Base-by-base conservation (phyloP, 1,140 invertebrate genomes). In the Orius insidiosus region DNA sequence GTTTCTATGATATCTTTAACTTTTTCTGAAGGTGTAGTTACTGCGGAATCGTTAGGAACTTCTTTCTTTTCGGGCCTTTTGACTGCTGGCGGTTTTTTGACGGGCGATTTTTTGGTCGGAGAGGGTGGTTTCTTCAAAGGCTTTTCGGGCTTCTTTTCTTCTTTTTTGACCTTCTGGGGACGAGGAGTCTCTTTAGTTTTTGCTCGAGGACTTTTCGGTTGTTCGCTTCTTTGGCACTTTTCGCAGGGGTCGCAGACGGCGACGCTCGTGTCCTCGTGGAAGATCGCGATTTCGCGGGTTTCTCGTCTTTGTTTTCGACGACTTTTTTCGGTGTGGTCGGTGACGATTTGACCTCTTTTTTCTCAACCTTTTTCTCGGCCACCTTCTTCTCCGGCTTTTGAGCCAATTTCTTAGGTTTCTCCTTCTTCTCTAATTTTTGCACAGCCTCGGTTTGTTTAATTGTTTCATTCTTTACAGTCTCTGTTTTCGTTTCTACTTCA, bases 141-240 rank as follows among this genome's bases (percentile, higher is more conserved):
- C 34, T 63, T 66, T 7, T 39, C 35, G 54, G 70, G 68, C 34
- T 63, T 66, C 6, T 39, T 33, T 48, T 59, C 53, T 56, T 79
- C 76, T 52, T 72, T 68, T 54, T 70, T 56, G 32, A 67, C 59
- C 6, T 66, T 61, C 31, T 57, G 49, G 33, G 58, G 58, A 69
- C 50, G 31, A 0, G 59, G 58, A 10, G 60, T 60, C 43, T 63
- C 60, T 1, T 60, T 63, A 50, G 74, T 75, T 60, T 83, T 85
- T 78, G 80, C 62, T 86, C 82, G 7, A 84, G 65, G 3, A 86
- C 83, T 64, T 81, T 80, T 31, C 82, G 67, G 55, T 87, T 88
- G 51, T 75, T 84, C 8, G 82, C 85, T 59, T 87, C 84, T 66
- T 87, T 88, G 5, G 77, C 70, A 58, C 81, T 85, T 60, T 86